Evolutionary conservation across 2,888 invertebrate species (phyloP).

Genomic region (Pandemis cinnamomeana): DNA sequence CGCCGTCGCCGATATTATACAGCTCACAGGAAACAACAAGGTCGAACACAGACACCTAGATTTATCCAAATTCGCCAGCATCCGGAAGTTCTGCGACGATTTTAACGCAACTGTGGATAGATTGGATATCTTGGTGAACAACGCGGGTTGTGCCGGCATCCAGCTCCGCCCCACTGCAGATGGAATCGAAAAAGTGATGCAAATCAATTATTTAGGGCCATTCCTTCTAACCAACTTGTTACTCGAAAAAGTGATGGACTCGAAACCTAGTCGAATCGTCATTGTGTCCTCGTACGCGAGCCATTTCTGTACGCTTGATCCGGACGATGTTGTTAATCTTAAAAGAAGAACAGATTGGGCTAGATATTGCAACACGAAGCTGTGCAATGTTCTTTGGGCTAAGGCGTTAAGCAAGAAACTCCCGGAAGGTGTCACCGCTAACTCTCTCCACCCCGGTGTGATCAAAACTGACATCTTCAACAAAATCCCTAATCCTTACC

Average conservation of each 20-base stretch:
- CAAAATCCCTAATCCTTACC: conserved; percentile 70
- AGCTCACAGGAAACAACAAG: conserved; percentile 87
- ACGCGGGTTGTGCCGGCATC: conserved; percentile 81
- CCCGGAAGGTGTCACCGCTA: conserved; percentile 87
- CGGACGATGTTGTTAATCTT: conserved; percentile 53
- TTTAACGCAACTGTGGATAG: conserved; percentile 78
- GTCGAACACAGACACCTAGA: conserved; percentile 85
- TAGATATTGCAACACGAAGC: conserved; percentile 78
- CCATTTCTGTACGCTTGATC: conserved; percentile 77
- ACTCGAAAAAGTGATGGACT: conserved; percentile 70
- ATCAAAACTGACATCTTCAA: conserved; percentile 91
- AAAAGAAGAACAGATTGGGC: conserved; percentile 55
- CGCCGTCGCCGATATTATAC: conserved; percentile 87
- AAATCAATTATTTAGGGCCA: conserved; percentile 88
- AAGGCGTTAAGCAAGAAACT: conserved; percentile 70
- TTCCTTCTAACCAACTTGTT: conserved; percentile 89
- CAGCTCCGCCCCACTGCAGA: conserved; percentile 79
- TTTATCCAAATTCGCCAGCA: conserved; percentile 77
- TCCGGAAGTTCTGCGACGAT: conserved; percentile 85
- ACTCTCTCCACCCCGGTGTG: conserved; percentile 93
- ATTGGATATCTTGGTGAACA: conserved; percentile 86
- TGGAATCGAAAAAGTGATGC: conserved; percentile 86
- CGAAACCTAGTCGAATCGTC: conserved; percentile 73
- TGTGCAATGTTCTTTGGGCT: conserved; percentile 71
- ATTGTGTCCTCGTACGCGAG: conserved; percentile 72